Base-by-base conservation (phyloP, 2,113 vertebrate species). In the Neodontobutis hainanensis region DNA sequence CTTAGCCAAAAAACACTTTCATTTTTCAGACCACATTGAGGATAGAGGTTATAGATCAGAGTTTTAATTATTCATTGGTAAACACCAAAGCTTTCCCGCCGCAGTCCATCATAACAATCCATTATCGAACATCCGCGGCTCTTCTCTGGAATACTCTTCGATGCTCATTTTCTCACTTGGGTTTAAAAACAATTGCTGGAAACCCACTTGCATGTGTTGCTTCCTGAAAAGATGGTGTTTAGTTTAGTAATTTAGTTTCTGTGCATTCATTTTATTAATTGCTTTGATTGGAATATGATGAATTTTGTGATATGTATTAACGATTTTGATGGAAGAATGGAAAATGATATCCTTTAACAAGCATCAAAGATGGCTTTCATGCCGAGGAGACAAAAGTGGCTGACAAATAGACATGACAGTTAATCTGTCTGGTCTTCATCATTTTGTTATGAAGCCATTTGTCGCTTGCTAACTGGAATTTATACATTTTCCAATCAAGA, bases 61-160 rank as follows among this genome's bases (percentile, higher is more conserved):
- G 67, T 65, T 75, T 78, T 77, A 77, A 85, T 84, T 77, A 83
- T 65, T 83, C 49, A 82, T 80, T 48, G 70, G 51, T 65, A 73
- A 64, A 61, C 55, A 59, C 55, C 65, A 15, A 76, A 55, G 35
- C 49, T 49, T 79, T 70, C 55, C 59, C 32, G 69, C 51, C 19
- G 38, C 34, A 44, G 35, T 45, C 40, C 32, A 32, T 61, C 32
- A 35, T 35, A 46, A 32, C 44, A 0, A 74, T 78, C 73, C 78
- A 81, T 77, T 15, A 76, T 79, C 9, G 67, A 11, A 61, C 79
- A 62, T 74, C 61, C 77, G 65, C 50, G 27, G 43, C 9, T 27
- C 48, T 5, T n/a, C 32, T 55, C 32, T 6, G 32, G 12, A 34
- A 55, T 44, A 58, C 56, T 73, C 42, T 6, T 44, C 42, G 32